Evolutionary conservation across 1,140 invertebrate genomes (phyloP), one percentile per base, ranked within the genome.

Genomic region (Akabosia matsudoensis): DNA sequence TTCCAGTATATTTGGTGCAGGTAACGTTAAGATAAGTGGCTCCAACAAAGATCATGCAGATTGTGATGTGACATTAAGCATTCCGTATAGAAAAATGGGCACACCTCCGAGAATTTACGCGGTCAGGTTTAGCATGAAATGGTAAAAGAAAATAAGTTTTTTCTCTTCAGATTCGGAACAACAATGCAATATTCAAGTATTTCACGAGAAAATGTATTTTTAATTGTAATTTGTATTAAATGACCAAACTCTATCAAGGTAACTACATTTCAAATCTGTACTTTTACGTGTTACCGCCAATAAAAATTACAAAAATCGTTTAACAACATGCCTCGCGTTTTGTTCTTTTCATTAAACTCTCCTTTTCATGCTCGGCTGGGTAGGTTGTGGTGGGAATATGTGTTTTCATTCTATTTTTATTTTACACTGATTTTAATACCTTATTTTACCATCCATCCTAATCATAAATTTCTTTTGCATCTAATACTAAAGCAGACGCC

Each of bases 311-410:
- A 45, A 7, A 45, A 45, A 45, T 7, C 37, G 7, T n/a, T n/a
- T n/a, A n/a, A n/a, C n/a, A n/a, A n/a, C n/a, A n/a, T 22, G 14
- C 14, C 54, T n/a, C 14, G 24, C 13, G 7, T n/a, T 56, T 56
- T 56, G 3, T 56, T 4, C 24, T 56, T 56, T 56, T 56, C 24
- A 56, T 56, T n/a, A n/a, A n/a, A n/a, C n/a, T n/a, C 37, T 7
- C 24, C 54, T 56, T 22, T 22, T 56, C 54, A 56, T 24, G 54
- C 54, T n/a, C n/a, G 10, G 54, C 54, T 56, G 54, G 54, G n/a
- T n/a, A n/a, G n/a, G n/a, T 56, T 56, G 54, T 56, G 54, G 54
- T n/a, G n/a, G n/a, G 54, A 56, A n/a, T 56, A 56, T 56, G 54
- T 4, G 54, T 4, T n/a, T 56, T 7, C 14, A 4, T 7, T n/a